These are phyloP conservation scores for Gallinago stenura DNA, from an alignment of 2,797 vertebrate species.

Conservation along the genomic window DNA sequence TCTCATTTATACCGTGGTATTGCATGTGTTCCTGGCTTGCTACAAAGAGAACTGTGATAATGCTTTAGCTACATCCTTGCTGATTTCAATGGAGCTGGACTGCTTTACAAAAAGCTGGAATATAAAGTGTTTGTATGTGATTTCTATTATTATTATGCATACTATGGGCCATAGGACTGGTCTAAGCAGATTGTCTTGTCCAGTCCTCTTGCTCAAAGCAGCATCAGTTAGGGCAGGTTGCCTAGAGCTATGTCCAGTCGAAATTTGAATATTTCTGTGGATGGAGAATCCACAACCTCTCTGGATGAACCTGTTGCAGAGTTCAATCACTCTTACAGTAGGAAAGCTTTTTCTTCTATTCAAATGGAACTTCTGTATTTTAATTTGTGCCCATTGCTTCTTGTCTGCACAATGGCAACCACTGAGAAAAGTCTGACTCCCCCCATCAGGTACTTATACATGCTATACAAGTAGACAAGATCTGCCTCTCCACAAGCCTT, in stretches of 20 bases:
- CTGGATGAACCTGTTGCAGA: not conserved
- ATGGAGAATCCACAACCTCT: not conserved
- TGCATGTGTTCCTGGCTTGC: not conserved
- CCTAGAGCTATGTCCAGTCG: not conserved
- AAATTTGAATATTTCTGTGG: not conserved
- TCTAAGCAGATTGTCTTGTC: not conserved
- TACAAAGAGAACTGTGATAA: not conserved
- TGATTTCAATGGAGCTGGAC: not conserved
- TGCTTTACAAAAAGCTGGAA: not conserved
- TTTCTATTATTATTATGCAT: not conserved
- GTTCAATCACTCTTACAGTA: fast-evolving
- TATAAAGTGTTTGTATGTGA: not conserved
- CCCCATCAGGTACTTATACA: not conserved
- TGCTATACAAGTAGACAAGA: not conserved
- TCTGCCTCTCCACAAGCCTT: not conserved
- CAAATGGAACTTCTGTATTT: not conserved
- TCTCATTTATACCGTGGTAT: fast-evolving
- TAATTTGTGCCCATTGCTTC: not conserved
- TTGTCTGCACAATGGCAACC: fast-evolving
- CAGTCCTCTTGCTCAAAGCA: not conserved
- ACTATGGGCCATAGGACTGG: not conserved
- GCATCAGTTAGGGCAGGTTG: not conserved
- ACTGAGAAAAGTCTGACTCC: not conserved
- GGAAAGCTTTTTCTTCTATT: fast-evolving
- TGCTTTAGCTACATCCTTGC: fast-evolving